Base-by-base conservation (phyloP, 2,797 vertebrate species). In the Staurois parvus region DNA sequence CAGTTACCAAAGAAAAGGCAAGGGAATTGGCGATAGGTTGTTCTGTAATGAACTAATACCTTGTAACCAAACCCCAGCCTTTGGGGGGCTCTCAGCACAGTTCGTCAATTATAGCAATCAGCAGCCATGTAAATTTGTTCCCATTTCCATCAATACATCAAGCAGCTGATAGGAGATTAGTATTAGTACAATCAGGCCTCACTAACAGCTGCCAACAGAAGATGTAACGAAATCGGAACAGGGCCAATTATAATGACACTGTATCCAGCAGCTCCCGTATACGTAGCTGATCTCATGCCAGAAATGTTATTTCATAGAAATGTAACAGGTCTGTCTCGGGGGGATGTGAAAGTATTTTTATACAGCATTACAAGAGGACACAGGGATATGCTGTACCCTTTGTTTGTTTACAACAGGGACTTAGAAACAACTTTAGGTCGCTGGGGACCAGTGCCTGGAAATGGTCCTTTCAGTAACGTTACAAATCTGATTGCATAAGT, bases 101-200 rank as follows among this genome's bases (percentile, higher is more conserved):
- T 91, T 90, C 90, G 87, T 85, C 91, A 89, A 90, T 92, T 92
- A 92, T 84, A 88, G 88, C 90, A 90, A 91, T 90, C 91, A 90
- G 87, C 87, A 89, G 89, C 89, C 90, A 92, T 92, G 91, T 88
- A 92, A 91, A 92, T 92, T 90, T 92, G 90, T 92, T 89, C 91
- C 84, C 78, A 88, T 86, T 82, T 89, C 89, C 90, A 91, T 66
- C 66, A 88, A 90, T 90, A 87, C 82, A 90, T 90, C 78, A 91
- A 82, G 86, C 85, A 85, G 88, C 89, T 91, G 90, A 90, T 88
- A 90, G 89, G 88, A 85, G 88, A 90, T 91, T 59, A 59, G 87
- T 89, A 91, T 91, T 90, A 89, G 83, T 76, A 69, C 30, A 40
- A 72, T 34, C 64, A 70, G 67, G 42, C 6, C 29, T 4, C 11